Evolutionary conservation across 2,797 vertebrate genomes (phyloP).

Genomic region (Ctenochaetus hawaiiensis): DNA sequence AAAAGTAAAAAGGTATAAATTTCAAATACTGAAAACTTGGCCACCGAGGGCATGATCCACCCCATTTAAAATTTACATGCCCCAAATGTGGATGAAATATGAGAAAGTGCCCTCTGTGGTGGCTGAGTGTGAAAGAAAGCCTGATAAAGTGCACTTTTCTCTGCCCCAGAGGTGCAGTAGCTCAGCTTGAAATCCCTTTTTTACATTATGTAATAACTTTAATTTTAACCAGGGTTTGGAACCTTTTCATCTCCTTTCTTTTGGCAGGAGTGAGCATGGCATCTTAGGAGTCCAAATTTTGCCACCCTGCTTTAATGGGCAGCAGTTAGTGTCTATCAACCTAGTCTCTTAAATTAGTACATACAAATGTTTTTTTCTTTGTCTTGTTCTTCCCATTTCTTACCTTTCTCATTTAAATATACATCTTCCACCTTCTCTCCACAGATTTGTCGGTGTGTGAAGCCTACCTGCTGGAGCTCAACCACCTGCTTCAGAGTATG

Average conservation of each 20-base stretch:
- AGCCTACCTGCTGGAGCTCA: conserved; percentile 92
- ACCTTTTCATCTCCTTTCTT: neutral
- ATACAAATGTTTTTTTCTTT: neutral
- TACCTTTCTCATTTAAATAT: neutral
- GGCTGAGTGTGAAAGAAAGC: neutral
- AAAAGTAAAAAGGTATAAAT: too few relatives aligned
- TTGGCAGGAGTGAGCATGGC: too few relatives aligned
- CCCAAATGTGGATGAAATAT: neutral
- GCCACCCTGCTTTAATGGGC: neutral
- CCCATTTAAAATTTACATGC: neutral
- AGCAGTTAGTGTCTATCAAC: too few relatives aligned
- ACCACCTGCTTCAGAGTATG: conserved; percentile 95
- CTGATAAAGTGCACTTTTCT: neutral
- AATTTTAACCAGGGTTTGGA: neutral
- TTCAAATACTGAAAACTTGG: too few relatives aligned
- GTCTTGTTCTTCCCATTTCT: neutral
- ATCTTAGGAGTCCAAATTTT: too few relatives aligned
- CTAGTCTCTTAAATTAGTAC: neutral
- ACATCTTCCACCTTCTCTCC: conserved; percentile 11
- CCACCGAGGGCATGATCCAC: too few relatives aligned
- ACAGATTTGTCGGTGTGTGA: conserved; percentile 94
- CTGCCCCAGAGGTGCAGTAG: neutral
- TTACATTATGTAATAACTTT: neutral
- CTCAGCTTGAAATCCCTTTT: neutral
- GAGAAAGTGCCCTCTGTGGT: neutral